Conservation (phyloP, 2,888 invertebrate genomes). For the Drosophila sordidula region DNA sequence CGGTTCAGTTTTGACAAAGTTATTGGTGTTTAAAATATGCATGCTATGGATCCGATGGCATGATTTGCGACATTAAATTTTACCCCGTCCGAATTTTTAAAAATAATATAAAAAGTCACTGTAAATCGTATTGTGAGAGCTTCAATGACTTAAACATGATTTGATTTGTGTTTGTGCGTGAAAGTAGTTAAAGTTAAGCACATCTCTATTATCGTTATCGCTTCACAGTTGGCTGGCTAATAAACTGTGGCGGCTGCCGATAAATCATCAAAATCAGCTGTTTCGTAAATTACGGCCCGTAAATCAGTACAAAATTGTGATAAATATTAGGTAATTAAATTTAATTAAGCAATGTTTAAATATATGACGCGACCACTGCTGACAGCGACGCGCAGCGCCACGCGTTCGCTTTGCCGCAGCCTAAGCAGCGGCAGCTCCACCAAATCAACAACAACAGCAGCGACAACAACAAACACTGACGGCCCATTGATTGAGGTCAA, state of each 20-base stretch:
- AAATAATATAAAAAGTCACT: too few species aligned
- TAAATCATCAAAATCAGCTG: constrained; percentile 29
- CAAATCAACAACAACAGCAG: background rate
- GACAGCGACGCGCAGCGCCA: constrained; percentile 16
- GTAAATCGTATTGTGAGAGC: too few species aligned
- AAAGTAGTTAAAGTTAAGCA: too few species aligned
- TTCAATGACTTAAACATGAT: too few species aligned
- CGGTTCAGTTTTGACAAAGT: too few species aligned
- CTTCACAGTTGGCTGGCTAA: too few species aligned
- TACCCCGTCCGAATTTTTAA: too few species aligned
- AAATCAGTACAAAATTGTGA: constrained; percentile 44
- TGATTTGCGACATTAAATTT: too few species aligned
- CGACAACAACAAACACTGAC: background rate
- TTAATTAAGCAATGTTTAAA: constrained; percentile 62
- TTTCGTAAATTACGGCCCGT: constrained; percentile 12
- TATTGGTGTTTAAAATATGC: too few species aligned
- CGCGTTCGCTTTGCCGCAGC: constrained; percentile 28
- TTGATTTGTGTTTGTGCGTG: too few species aligned
- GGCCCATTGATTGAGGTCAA: constrained; percentile 52
- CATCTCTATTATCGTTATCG: constrained; percentile 8
- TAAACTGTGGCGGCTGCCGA: constrained; percentile 22
- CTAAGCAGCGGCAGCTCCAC: constrained; percentile 18
- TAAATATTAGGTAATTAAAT: constrained; percentile 70
- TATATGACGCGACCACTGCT: constrained; percentile 38
- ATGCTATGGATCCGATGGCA: too few species aligned